Evolutionary conservation across 2,113 vertebrate genomes (phyloP).

Genomic region (Ovis canadensis): DNA sequence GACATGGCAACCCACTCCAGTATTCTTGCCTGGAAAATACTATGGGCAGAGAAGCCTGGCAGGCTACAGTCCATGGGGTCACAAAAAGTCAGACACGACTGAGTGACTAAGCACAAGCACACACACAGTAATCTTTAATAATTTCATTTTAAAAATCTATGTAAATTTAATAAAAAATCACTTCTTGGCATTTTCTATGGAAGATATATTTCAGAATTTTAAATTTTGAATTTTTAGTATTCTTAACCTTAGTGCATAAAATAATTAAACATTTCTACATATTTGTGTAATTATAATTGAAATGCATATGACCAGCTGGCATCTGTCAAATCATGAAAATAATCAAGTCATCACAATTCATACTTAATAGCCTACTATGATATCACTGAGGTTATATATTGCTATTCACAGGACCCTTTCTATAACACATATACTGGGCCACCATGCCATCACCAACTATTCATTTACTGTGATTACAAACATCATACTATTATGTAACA

Average conservation of each 20-base stretch:
- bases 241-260: neutral
- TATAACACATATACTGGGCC: neutral
- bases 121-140: neutral
- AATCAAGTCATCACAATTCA: neutral
- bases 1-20: neutral
- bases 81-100: neutral
- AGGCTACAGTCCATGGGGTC: neutral
- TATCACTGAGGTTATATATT: neutral
- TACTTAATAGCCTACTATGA: neutral
- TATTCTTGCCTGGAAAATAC: neutral
- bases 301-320: neutral
- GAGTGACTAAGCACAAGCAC: neutral
- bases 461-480: neutral
- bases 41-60: neutral
- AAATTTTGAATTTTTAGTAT: neutral
- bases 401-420: neutral
- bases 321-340: conserved; percentile 3
- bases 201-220: neutral
- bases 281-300: neutral
- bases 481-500: neutral
- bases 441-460: neutral
- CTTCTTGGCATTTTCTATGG: neutral
- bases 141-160: neutral
- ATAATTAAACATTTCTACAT: neutral
- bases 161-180: neutral